phyloP scores from a whole-genome alignment of 2,888 invertebrate species.

The Sarcophaga subvicina region DNA sequence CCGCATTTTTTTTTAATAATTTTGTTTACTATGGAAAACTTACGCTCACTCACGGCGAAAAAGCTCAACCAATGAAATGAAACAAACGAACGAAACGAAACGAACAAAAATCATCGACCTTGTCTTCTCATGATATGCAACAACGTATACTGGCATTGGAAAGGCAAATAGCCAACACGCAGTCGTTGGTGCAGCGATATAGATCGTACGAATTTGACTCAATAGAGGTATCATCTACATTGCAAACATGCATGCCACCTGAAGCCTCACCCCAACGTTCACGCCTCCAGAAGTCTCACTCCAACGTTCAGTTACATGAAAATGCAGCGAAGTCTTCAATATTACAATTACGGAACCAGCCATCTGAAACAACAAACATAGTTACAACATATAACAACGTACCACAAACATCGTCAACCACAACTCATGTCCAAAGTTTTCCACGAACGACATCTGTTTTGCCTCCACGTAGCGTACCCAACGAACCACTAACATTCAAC shows the following conservation, averaged over 20 bases:
- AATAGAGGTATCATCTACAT: neutral
- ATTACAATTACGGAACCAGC: neutral
- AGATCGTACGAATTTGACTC: neutral
- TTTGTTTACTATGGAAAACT: neutral
- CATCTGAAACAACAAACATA: too few relatives aligned
- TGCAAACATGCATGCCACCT: constrained; percentile 30
- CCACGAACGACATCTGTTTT: too few relatives aligned
- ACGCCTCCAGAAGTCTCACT: constrained; percentile 23
- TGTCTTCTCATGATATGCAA: constrained; percentile 5
- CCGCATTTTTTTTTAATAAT: neutral
- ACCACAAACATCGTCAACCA: too few relatives aligned
- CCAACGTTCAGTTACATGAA: neutral
- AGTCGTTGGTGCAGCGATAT: neutral
- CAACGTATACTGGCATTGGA: too few relatives aligned
- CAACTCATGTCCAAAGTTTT: too few relatives aligned
- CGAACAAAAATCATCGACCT: neutral
- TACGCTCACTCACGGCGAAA: constrained; percentile 7
- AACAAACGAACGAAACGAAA: neutral
- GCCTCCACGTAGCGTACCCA: too few relatives aligned
- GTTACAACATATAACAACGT: too few relatives aligned
- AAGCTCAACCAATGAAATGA: neutral
- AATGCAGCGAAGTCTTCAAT: neutral
- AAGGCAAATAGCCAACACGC: neutral
- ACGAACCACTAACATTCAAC: too few relatives aligned
- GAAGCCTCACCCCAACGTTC: constrained; percentile 12